Evolutionary conservation across 1,140 invertebrate species (phyloP).

Genomic region (Callitettix versicolor): DNA sequence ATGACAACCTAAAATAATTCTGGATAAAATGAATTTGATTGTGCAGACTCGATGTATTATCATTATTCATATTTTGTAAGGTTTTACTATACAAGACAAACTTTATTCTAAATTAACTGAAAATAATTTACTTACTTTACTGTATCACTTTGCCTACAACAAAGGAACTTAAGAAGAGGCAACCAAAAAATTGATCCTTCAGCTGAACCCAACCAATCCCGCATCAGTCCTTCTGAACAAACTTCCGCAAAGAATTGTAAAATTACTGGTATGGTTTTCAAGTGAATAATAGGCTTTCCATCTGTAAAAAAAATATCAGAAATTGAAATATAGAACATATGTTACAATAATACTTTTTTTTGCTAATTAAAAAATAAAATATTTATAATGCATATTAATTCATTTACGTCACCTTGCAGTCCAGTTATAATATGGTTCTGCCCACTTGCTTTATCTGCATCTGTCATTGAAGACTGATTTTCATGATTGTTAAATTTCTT

Average conservation of each 20-base stretch:
- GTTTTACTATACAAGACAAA: too few relatives aligned
- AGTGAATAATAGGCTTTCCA: constrained; percentile 35
- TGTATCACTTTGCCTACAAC: constrained; percentile 4
- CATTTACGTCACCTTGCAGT: background rate
- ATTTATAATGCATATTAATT: too few relatives aligned
- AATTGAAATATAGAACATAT: too few relatives aligned
- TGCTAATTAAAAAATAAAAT: too few relatives aligned
- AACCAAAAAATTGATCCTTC: constrained; percentile 76
- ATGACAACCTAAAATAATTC: too few relatives aligned
- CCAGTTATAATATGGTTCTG: constrained; percentile 11
- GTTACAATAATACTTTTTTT: too few relatives aligned
- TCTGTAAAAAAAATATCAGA: too few relatives aligned
- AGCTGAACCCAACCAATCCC: constrained; percentile 72
- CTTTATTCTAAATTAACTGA: too few relatives aligned
- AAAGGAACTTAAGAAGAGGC: constrained; percentile 44
- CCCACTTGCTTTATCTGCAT: constrained; percentile 21
- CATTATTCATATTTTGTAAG: too few relatives aligned
- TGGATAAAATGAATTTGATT: too few relatives aligned
- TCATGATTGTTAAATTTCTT: constrained; percentile 9
- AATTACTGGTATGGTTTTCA: constrained; percentile 48
- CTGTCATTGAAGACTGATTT: constrained; percentile 17
- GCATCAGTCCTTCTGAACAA: constrained; percentile 66
- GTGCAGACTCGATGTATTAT: too few relatives aligned
- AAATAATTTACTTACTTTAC: background rate
- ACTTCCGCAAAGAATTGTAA: constrained; percentile 72